These are phyloP conservation scores for Micronycteris hirsuta DNA, from an alignment of 2,113 vertebrate genomes.

Conservation along the genomic window DNA sequence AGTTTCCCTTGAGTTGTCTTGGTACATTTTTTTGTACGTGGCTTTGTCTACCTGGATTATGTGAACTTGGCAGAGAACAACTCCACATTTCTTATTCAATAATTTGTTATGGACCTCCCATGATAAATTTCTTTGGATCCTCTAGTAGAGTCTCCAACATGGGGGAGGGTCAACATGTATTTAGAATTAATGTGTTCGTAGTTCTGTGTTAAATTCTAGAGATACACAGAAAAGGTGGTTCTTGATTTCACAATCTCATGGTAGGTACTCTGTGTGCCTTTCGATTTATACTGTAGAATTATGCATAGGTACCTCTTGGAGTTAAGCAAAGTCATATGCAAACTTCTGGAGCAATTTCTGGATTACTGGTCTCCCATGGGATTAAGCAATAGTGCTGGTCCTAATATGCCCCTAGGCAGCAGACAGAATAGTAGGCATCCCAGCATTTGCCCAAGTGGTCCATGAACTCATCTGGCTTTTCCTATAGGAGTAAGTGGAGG, in stretches of 20 bases:
- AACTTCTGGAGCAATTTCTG: constrained; percentile 39
- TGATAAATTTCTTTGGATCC: not conserved
- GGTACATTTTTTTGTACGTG: not conserved
- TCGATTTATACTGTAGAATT: constrained; percentile 3
- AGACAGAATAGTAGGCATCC: not conserved
- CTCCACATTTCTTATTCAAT: not conserved
- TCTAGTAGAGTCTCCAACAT: not conserved
- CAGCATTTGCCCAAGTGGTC: not conserved
- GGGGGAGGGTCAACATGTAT: not conserved
- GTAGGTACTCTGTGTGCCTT: not conserved
- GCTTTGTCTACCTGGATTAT: not conserved
- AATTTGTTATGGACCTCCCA: not conserved
- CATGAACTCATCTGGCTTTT: not conserved
- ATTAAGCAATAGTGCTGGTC: constrained; percentile 33
- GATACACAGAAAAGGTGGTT: not conserved
- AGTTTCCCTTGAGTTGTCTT: not conserved
- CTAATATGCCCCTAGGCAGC: not conserved
- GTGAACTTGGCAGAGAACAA: not conserved
- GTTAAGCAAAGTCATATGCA: constrained; percentile 37
- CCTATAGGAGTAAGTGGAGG: not conserved
- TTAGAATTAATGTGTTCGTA: not conserved
- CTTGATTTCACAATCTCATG: not conserved
- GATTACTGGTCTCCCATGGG: constrained; percentile 1
- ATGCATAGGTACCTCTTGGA: not conserved
- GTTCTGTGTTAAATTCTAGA: not conserved